Conservation (phyloP, 1,140 invertebrate genomes). For the Proales similis region DNA sequence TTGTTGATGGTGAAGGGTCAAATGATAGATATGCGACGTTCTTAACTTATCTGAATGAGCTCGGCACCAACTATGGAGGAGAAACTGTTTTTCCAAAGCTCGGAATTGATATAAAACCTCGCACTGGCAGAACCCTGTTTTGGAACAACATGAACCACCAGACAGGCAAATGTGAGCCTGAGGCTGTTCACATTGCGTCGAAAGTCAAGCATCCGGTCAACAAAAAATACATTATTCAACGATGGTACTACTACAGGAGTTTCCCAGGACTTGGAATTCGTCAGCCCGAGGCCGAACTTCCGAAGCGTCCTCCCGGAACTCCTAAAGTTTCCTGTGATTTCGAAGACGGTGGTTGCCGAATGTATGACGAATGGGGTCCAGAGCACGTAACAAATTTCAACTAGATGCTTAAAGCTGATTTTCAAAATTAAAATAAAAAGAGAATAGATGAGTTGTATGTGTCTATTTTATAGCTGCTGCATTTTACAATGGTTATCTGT, state of each 20-base stretch:
- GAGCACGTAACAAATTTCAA: constrained; percentile 46
- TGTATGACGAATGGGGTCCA: constrained; percentile 52
- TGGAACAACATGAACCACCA: constrained; percentile 51
- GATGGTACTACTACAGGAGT: constrained; percentile 52
- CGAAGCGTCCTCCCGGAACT: constrained; percentile 40
- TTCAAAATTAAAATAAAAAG: not conserved
- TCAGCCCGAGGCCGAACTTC: constrained; percentile 44
- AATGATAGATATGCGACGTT: constrained; percentile 47
- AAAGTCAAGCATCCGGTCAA: constrained; percentile 44
- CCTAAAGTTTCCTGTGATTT: constrained; percentile 48
- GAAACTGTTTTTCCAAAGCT: constrained; percentile 50
- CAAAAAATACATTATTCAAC: constrained; percentile 49
- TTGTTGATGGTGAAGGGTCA: constrained; percentile 41
- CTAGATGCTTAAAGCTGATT: constrained; percentile 28
- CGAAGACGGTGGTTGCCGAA: constrained; percentile 49
- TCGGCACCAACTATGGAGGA: constrained; percentile 43
- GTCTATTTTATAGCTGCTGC: no score
- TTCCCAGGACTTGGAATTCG: constrained; percentile 49
- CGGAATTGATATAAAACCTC: constrained; percentile 49
- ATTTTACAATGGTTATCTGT: no score
- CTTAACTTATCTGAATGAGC: constrained; percentile 48
- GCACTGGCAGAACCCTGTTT: constrained; percentile 46
- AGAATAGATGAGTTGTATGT: not conserved
- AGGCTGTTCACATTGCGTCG: constrained; percentile 46
- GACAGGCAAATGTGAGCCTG: constrained; percentile 45